Evolutionary conservation across 2,113 vertebrate genomes (phyloP).

Genomic region (Leucosticte australis): DNA sequence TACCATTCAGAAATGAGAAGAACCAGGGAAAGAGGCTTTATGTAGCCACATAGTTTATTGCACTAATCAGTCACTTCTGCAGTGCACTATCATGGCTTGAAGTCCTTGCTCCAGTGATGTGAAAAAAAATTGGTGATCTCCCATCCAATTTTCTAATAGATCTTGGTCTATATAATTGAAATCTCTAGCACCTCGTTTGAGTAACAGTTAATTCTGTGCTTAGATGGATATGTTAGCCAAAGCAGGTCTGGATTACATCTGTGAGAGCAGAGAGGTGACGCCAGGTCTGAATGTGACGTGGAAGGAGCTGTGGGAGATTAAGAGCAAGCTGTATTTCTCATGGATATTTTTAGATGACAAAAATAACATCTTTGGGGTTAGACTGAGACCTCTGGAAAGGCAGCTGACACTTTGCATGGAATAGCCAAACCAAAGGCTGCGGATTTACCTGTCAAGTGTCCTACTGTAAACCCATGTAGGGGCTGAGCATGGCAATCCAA

Average conservation of each 20-base stretch:
- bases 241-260: background rate
- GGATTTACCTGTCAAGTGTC: background rate
- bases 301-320: background rate
- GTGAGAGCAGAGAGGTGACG: background rate
- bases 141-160: background rate
- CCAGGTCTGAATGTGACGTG: background rate
- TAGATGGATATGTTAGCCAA: background rate
- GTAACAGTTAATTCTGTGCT: background rate
- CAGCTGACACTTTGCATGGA: background rate
- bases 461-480: fast-evolving
- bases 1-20: slow-evolving; percentile 8
- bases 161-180: background rate
- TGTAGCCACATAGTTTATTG: slow-evolving; percentile 8
- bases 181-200: background rate
- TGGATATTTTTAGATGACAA: background rate
- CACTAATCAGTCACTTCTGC: slow-evolving; percentile 17
- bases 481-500: fast-evolving
- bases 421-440: background rate
- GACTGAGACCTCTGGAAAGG: background rate
- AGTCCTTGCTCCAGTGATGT: background rate
- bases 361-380: background rate
- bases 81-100: background rate
- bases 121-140: background rate
- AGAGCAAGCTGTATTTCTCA: background rate
- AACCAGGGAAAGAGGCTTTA: background rate